Evolutionary conservation across 1,140 invertebrate genomes (phyloP), one percentile per base, ranked within the genome.

Genomic region (Plodia interpunctella): DNA sequence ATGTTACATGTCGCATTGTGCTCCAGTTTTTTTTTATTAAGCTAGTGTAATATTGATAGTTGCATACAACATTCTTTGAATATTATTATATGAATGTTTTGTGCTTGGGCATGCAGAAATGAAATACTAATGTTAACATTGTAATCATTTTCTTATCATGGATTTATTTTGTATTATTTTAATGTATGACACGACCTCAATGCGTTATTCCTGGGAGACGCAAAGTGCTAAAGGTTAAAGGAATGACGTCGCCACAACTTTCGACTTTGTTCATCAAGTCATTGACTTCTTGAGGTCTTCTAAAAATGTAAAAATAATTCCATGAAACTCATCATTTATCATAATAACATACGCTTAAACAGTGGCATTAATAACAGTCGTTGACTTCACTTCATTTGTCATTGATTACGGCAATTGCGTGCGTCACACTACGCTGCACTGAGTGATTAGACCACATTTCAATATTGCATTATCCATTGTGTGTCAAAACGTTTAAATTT

Each of bases 81-180:
- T 44, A 15, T n/a, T 44, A 17, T 66, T 66, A 70, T 54, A 63
- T 65, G 75, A 78, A 86, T 78, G 76, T 83, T 78, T 65, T 81
- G 78, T 86, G 87, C 82, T 88, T 89, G 80, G 84, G 87, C 87
- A 89, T 89, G 87, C 87, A 89, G 84, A 86, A 87, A 89, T 89
- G 84, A 78, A 76, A 72, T 76, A 78, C 64, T 76, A 64, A 72
- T 74, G 66, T 71, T 67, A 67, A 71, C 60, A 65, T 76, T 70
- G 59, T 68, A 62, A 77, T 76, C 59, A 58, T 62, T 68, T 69
- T 65, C 59, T 69, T 65, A 58, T 76, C 76, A 74, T 87, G 77
- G 78, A 78, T 75, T 32, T 62, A 68, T 79, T 80, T 80, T 68
- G 72, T 78, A 68, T n/a, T n/a, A 74, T 44, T 44, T 5, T 32